Conservation (phyloP, 2,797 vertebrate genomes). For the Oreochromis grahami region DNA sequence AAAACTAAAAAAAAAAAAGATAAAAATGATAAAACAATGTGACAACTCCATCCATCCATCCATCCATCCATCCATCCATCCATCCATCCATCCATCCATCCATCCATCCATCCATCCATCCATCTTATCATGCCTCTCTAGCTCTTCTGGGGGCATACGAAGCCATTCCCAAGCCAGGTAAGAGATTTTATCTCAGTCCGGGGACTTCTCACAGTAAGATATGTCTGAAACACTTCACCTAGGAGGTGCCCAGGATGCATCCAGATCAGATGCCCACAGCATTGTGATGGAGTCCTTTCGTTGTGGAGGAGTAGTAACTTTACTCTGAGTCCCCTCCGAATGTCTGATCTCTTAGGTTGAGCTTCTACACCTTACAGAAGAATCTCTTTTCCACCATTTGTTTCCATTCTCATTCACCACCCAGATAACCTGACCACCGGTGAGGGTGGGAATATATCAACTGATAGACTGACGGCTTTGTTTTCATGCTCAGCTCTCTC, state of each 20-base stretch:
- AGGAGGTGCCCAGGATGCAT: not conserved
- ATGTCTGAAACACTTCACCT: not conserved
- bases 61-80: not conserved
- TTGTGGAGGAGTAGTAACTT: not conserved
- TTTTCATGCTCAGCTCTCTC: not conserved
- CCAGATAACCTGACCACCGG: not conserved
- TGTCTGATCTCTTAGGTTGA: not conserved
- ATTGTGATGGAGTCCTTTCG: not conserved
- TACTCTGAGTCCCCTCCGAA: not conserved
- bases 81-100: not conserved
- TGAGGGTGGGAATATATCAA: not conserved
- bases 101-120: not conserved
- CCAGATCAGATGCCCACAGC: not conserved
- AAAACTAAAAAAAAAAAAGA: not conserved
- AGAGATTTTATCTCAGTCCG: not conserved
- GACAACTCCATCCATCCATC: not conserved
- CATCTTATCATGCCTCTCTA: not conserved
- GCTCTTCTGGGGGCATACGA: not conserved
- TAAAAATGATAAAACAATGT: not conserved
- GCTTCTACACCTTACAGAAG: not conserved
- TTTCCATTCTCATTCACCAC: not conserved
- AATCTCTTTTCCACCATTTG: not conserved
- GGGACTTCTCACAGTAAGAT: not conserved
- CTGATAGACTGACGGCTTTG: not conserved
- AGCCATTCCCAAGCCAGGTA: not conserved